These are phyloP conservation scores for Cercopithecus mona DNA, from an alignment of 2,113 vertebrate species.

Conservation along the genomic window DNA sequence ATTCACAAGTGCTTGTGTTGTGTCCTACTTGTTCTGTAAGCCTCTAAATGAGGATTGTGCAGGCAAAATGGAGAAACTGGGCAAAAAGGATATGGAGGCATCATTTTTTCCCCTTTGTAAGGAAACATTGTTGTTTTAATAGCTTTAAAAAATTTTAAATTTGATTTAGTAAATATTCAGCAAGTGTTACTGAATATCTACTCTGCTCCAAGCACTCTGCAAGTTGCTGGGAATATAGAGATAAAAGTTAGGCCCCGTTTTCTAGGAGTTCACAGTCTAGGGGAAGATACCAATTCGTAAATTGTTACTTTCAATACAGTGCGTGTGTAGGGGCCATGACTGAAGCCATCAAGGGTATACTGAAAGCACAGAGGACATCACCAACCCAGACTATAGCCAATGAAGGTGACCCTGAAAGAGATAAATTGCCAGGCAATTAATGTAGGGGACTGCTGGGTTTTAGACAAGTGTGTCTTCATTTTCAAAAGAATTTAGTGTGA, in stretches of 20 bases:
- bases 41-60: not conserved
- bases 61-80: not conserved
- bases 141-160: not conserved
- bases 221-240: too few relatives aligned
- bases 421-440: not conserved
- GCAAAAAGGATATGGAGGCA: not conserved
- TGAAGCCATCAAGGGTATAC: rapidly evolving
- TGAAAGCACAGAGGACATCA: not conserved
- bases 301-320: too few relatives aligned
- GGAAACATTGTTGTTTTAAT: not conserved
- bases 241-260: too few relatives aligned
- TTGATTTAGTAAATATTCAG: not conserved
- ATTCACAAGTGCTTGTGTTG: too few relatives aligned
- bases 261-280: not conserved
- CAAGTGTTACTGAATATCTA: not conserved
- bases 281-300: not conserved
- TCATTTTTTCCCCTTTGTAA: not conserved
- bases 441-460: not conserved
- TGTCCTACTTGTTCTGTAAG: not conserved
- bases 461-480: not conserved
- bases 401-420: not conserved
- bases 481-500: not conserved
- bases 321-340: rapidly evolving
- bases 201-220: not conserved
- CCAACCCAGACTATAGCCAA: too few relatives aligned